Evolutionary conservation across 23 tunicate genomes (phyloP), one percentile per base, ranked within the genome.

Genomic region (Styela clava): DNA sequence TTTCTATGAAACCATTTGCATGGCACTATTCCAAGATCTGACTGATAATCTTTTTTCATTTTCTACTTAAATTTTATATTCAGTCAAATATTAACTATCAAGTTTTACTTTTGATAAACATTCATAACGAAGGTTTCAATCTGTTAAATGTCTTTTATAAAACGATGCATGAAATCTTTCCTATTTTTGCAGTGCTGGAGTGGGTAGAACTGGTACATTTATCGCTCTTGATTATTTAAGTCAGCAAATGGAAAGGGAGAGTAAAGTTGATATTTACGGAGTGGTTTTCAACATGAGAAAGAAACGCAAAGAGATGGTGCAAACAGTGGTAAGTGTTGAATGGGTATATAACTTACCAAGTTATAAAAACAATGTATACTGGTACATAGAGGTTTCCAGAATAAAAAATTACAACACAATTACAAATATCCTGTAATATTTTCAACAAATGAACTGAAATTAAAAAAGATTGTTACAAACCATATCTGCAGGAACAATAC

Each of bases 181-280:
- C n/a, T 67, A 18, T 67, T 67, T 67, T 25, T 67, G 0, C 21
- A 67, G 71, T 1, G 71, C 71, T 22, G 71, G 71, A 27, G 71
- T 67, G 30, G 71, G 71, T 18, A 67, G 71, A 67, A 67, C 71
- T 67, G 71, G 71, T 18, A 67, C 71, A 25, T 67, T 67, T 24
- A 67, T 67, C 16, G 30, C 71, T 25, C 71, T 67, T 1, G 71
- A 67, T 67, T 1, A 27, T 16, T 29, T 67, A 0, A 67, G 30
- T 22, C 30, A 67, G 16, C 71, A 67, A 67, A 67, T 67, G 71
- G 2, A 67, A 25, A 27, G 71, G 16, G 71, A 67, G 22, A 67
- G 31, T 24, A 67, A 67, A 67, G 71, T 67, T 67, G 71, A 67
- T 29, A 67, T 67, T 18, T 67, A 67, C 22, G 31, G 31, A 27